A percentile compares a stretch with the other conserved stretches of the same genome.
These are phyloP conservation scores for Norana najaformis DNA, from an alignment of 2,888 invertebrate genomes.

Conservation along the genomic window DNA sequence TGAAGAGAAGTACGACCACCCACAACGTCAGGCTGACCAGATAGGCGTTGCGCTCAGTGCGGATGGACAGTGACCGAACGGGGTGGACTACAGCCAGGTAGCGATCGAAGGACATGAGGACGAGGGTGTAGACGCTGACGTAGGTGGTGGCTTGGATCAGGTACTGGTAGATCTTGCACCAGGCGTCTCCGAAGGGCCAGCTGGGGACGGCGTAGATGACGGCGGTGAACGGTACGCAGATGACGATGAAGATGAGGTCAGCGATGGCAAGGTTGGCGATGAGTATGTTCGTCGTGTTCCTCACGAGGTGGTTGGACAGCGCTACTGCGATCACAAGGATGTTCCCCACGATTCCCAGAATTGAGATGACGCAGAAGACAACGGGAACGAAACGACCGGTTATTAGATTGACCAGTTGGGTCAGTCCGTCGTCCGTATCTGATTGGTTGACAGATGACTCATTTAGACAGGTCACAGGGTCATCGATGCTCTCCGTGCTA, in stretches of 20 bases:
- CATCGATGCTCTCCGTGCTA: not conserved
- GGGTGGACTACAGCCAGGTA: slow-evolving; percentile 93
- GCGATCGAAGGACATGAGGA: slow-evolving; percentile 86
- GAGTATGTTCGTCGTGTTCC: slow-evolving; percentile 86
- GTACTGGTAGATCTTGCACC: slow-evolving; percentile 89
- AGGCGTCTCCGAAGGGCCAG: slow-evolving; percentile 88
- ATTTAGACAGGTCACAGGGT: not conserved
- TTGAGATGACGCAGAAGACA: slow-evolving; percentile 82
- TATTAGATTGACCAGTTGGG: not conserved
- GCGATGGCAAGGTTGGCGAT: slow-evolving; percentile 72
- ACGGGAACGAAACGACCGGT: slow-evolving; percentile 60
- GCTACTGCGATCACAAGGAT: slow-evolving; percentile 85
- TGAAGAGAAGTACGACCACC: slow-evolving; percentile 30
- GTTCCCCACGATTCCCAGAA: slow-evolving; percentile 85
- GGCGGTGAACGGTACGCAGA: slow-evolving; percentile 80
- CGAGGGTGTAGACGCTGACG: slow-evolving; percentile 88
- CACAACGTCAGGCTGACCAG: slow-evolving; percentile 31
- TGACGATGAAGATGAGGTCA: slow-evolving; percentile 26
- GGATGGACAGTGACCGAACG: slow-evolving; percentile 74
- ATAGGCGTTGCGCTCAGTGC: slow-evolving; percentile 36
- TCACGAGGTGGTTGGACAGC: slow-evolving; percentile 72
- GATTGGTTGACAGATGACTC: not conserved
- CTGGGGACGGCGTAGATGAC: slow-evolving; percentile 82
- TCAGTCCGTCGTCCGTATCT: not conserved
- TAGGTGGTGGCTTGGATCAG: slow-evolving; percentile 89